Evolutionary conservation across 2,113 vertebrate species (phyloP), one percentile per base, ranked within the genome.

Genomic region (Sander lucioperca): DNA sequence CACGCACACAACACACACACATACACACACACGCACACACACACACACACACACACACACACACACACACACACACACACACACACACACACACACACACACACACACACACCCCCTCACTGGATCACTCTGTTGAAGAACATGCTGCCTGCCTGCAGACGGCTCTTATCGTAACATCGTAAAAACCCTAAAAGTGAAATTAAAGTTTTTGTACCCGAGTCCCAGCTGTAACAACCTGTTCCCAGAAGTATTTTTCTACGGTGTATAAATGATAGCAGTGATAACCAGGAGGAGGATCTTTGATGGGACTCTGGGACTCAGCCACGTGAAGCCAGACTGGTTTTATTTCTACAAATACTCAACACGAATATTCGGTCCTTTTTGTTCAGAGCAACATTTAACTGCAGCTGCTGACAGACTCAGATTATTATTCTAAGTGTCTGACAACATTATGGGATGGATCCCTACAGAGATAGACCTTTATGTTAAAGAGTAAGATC

Each of bases 181-280:
- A 3, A 82, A 61, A 74, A 33, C 9, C n/a, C 30, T 33, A 33
- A 33, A 10, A 30, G 9, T 51, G 58, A n/a, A 65, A 43, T 2
- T 23, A 6, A 14, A 19, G 0, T 6, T 62, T 72, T 85, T 81
- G 6, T 81, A 81, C 18, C 16, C 11, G 48, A 23, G 14, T 67
- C 30, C 12, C 51, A 33, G 25, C 75, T 69, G 62, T 69, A 72
- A 75, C 71, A 11, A 33, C 39, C 39, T 53, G 18, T 48, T 43
- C 48, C 79, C 15, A 53, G 19, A 68, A 30, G 51, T 65, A 50
- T 33, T 53, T 3, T 51, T 66, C 47, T 18, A 25, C 33, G 10
- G 11, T 77, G 69, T 82, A 66, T 54, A 72, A 61, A 82, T 62
- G 21, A 57, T 4, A 4, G 16, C 11, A 48, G 36, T 54, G 67